Conservation (phyloP, 1,140 invertebrate genomes). For the Frieseomelitta varia region DNA sequence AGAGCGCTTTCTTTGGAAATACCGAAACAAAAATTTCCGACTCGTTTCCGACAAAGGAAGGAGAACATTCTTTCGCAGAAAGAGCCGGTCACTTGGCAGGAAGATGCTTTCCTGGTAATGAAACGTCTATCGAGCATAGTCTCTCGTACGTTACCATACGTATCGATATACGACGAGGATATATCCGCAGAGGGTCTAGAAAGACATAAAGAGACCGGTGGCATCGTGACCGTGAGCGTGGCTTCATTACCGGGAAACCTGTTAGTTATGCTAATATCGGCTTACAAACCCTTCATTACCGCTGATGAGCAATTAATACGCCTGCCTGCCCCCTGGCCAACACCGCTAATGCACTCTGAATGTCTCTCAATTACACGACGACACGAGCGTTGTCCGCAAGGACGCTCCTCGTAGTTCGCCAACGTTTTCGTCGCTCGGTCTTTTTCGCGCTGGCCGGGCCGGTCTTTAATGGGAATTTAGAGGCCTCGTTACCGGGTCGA, state of each 20-base stretch:
- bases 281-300: constrained; percentile 78
- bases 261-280: constrained; percentile 78
- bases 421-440: constrained; percentile 10
- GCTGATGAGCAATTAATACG: constrained; percentile 79
- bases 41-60: too few relatives aligned
- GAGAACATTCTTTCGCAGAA: too few relatives aligned
- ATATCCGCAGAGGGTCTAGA: not conserved
- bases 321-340: constrained; percentile 59
- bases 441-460: constrained; percentile 11
- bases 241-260: constrained; percentile 76
- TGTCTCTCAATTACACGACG: constrained; percentile 71
- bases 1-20: too few relatives aligned
- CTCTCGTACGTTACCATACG: not conserved
- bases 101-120: not conserved
- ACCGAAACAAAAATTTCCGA: too few relatives aligned
- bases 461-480: constrained; percentile 36
- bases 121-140: not conserved
- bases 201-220: constrained; percentile 58
- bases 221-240: constrained; percentile 64
- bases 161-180: too few relatives aligned
- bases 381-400: constrained; percentile 53
- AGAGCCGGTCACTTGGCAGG: too few relatives aligned
- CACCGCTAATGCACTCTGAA: constrained; percentile 71
- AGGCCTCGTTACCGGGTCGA: constrained; percentile 13
- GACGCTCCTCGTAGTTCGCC: not conserved